Percentiles rank a stretch among this genome's conserved stretches.
These are phyloP conservation scores for Zaprionus obscuricornis DNA, from an alignment of 2,888 invertebrate genomes.

Conservation along the genomic window DNA sequence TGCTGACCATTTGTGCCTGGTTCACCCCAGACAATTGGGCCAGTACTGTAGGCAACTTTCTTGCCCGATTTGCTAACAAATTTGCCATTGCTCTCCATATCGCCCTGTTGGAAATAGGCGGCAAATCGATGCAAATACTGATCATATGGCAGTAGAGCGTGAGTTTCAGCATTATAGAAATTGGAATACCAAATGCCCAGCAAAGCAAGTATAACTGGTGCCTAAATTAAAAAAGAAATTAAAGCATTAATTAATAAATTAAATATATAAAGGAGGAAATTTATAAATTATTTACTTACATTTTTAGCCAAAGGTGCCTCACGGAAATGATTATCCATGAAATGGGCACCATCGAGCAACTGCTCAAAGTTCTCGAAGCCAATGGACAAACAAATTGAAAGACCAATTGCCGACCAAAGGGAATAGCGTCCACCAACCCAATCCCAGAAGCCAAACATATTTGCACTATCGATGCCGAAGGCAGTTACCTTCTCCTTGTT, in stretches of 20 bases:
- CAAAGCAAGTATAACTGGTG: constrained; percentile 95
- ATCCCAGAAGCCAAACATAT: constrained; percentile 99
- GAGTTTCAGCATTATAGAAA: constrained; percentile 97
- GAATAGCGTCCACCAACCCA: constrained; percentile 99
- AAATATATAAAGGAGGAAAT: too few species aligned
- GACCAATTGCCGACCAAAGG: constrained; percentile 99
- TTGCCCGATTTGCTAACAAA: constrained; percentile 89
- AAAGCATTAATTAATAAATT: not conserved
- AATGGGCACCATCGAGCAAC: constrained; percentile 95
- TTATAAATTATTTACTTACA: constrained; percentile 84
- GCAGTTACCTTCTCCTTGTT: constrained; percentile 96
- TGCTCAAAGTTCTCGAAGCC: constrained; percentile 98
- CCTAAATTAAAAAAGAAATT: constrained; percentile 85
- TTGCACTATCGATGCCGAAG: constrained; percentile 98
- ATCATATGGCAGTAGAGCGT: constrained; percentile 98
- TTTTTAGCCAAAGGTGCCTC: constrained; percentile 95
- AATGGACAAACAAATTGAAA: constrained; percentile 96
- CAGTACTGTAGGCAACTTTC: constrained; percentile 82
- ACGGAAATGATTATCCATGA: constrained; percentile 96
- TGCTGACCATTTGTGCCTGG: constrained; percentile 99
- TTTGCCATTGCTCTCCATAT: constrained; percentile 99
- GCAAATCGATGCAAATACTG: constrained; percentile 99
- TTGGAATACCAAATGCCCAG: constrained; percentile 97
- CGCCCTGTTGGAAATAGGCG: constrained; percentile 99
- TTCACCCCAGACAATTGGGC: constrained; percentile 89